Base-by-base conservation (phyloP, 1,140 invertebrate genomes). In the Solen grandis region DNA sequence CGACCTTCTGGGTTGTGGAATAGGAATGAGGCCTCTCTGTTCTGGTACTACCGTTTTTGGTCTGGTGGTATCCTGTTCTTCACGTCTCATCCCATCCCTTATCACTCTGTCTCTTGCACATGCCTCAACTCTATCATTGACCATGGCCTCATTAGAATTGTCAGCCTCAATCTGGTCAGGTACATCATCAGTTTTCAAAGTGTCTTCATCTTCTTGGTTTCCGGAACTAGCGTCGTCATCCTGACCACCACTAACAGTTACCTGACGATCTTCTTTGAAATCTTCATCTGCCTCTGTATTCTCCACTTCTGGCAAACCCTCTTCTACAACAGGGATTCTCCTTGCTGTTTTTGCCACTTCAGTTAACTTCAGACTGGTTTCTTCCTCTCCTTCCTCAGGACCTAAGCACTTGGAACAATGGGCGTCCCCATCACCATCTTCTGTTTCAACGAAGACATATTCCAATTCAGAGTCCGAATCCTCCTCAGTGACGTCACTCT, bases 401-500 rank as follows among this genome's bases (percentile, higher is more conserved):
- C 31, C 22, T 65, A 29, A 29, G 41, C 13, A 36, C 75, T 72
- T 46, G n/a, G 14, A 25, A 13, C 27, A 29, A 14, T 70, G 57
- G n/a, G 27, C 52, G 22, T 13, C 41, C 65, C 46, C 46, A 29
- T 19, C 57, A 22, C 33, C 52, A 25, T 31, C 31, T 19, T 35
- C 35, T 16, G 5, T 55, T 10, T 19, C 33, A n/a, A n/a, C n/a
- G n/a, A n/a, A n/a, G n/a, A 25, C 4, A 19, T 55, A 4, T 19
- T 72, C 46, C 50, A 55, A 19, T 57, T 19, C 16, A 10, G 52
- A 25, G n/a, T 41, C 33, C 27, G 35, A 36, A 57, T 22, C 16
- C 25, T 79, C 52, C 31, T 46, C 22, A 16, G 66, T 54, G n/a
- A 38, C 62, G 31, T 73, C 38, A 19, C 33, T 80, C 38, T 72